Evolutionary conservation across 2,113 vertebrate species (phyloP).

Genomic region (Leucopsar rothschildi): DNA sequence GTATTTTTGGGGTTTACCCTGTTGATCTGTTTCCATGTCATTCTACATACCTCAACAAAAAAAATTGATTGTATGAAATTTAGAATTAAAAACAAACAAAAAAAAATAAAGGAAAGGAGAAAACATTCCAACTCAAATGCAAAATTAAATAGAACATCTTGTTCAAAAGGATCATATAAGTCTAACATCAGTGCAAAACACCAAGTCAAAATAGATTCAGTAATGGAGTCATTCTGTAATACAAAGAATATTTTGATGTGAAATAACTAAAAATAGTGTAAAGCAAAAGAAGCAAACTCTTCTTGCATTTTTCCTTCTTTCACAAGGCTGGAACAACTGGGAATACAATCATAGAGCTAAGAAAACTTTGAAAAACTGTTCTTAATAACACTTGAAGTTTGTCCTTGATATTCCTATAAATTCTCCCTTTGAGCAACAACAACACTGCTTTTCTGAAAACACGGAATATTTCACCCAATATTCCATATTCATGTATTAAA

Average conservation of each 20-base stretch:
- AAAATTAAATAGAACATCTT: background rate
- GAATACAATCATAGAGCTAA: constrained; percentile 2
- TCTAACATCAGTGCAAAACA: background rate
- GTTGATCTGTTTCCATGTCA: background rate
- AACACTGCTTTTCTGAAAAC: background rate
- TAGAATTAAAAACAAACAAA: background rate
- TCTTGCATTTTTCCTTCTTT: background rate
- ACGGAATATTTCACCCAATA: background rate
- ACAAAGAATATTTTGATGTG: background rate
- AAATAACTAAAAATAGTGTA: background rate
- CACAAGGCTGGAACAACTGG: background rate
- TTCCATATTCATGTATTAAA: background rate
- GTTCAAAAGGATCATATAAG: background rate
- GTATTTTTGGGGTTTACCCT: background rate
- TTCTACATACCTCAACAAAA: background rate
- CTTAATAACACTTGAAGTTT: constrained; percentile 25
- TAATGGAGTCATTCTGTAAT: background rate
- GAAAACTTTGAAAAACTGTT: constrained; percentile 27
- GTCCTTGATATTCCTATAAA: constrained; percentile 15
- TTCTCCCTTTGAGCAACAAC: background rate
- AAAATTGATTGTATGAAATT: background rate
- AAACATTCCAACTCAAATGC: constrained; percentile 1
- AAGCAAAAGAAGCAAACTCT: background rate
- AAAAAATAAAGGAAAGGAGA: background rate
- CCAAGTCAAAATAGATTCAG: background rate